phyloP scores from a whole-genome alignment of 2,113 vertebrate genomes.

The Megalops atlanticus region DNA sequence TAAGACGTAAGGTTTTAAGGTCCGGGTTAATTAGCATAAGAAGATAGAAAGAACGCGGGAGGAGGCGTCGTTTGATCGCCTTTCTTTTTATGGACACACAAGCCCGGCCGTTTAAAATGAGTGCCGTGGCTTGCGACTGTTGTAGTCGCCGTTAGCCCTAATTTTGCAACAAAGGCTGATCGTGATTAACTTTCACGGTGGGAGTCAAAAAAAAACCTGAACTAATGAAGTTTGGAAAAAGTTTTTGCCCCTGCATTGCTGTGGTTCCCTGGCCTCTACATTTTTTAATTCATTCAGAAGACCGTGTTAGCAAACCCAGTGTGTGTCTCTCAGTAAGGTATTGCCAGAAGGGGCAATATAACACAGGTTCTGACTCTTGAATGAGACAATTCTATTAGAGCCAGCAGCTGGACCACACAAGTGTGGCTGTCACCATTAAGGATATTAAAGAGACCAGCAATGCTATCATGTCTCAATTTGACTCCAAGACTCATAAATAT shows the following conservation, averaged over 20 bases:
- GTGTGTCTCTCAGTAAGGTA: too few relatives aligned
- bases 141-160: constrained; percentile 3
- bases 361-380: neutral
- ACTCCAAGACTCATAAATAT: too few relatives aligned
- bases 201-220: neutral
- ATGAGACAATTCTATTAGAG: neutral
- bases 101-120: constrained; percentile 4
- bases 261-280: neutral
- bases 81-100: constrained; percentile 5
- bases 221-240: constrained; percentile 12
- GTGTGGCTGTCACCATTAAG: neutral
- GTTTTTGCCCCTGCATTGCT: neutral
- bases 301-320: too few relatives aligned
- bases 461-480: neutral
- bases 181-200: constrained; percentile 8
- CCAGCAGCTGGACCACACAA: neutral
- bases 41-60: constrained; percentile 31
- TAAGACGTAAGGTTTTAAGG: constrained; percentile 36
- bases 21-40: constrained; percentile 38
- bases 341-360: neutral
- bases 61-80: neutral
- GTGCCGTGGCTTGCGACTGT: constrained; percentile 1
- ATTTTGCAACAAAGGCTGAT: neutral
- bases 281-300: neutral
- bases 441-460: neutral